Conservation (phyloP, 1,140 invertebrate genomes). For the Pectinophora gossypiella region DNA sequence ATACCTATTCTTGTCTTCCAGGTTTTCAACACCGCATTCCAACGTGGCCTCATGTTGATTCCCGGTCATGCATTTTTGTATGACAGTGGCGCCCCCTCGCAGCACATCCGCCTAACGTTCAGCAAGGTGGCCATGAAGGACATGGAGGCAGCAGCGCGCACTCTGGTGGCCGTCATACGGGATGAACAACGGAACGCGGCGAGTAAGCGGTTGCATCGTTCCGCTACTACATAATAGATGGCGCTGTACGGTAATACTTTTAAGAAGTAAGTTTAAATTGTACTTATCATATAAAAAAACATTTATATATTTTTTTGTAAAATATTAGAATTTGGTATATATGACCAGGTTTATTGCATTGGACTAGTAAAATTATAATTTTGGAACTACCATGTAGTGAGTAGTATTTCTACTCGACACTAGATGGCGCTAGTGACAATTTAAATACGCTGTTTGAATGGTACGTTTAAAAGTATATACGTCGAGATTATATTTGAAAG, state of each 20-base stretch:
- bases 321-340: neutral
- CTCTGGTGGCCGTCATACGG: slow-evolving; percentile 63
- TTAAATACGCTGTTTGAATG: neutral
- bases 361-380: too few relatives aligned
- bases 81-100: slow-evolving; percentile 76
- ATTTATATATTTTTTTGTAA: neutral
- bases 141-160: slow-evolving; percentile 75
- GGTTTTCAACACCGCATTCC: slow-evolving; percentile 54
- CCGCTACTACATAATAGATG: slow-evolving; percentile 44
- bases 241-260: slow-evolving; percentile 12
- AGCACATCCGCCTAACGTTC: slow-evolving; percentile 82
- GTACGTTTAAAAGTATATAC: neutral
- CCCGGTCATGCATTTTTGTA: slow-evolving; percentile 83
- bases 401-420: slow-evolving; percentile 13
- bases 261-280: neutral
- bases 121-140: slow-evolving; percentile 79
- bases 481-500: neutral
- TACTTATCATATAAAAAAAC: slow-evolving; percentile 1
- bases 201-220: slow-evolving; percentile 20
- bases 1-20: too few relatives aligned
- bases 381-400: too few relatives aligned
- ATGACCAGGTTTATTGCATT: too few relatives aligned
- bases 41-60: slow-evolving; percentile 79
- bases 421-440: slow-evolving; percentile 13
- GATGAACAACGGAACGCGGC: slow-evolving; percentile 47